These are phyloP conservation scores for Eilema caniola DNA, from an alignment of 2,888 invertebrate species.

Conservation along the genomic window DNA sequence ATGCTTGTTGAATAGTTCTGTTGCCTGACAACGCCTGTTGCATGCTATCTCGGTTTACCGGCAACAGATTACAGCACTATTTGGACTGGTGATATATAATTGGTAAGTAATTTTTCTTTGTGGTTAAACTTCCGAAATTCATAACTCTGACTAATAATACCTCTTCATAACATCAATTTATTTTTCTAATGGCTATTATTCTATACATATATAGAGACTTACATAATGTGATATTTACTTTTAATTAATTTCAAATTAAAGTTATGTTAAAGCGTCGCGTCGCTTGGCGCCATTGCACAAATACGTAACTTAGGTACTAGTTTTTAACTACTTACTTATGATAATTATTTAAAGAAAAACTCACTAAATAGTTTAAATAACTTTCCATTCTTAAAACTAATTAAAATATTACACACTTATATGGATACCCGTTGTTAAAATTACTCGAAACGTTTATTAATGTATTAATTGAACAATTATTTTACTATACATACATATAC, in stretches of 20 bases:
- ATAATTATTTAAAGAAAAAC: not conserved
- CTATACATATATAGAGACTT: too few species aligned
- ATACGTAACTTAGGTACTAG: not conserved
- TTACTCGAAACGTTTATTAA: not conserved
- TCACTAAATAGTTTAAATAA: not conserved
- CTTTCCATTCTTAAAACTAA: not conserved
- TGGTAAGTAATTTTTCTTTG: constrained; percentile 73
- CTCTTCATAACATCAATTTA: not conserved
- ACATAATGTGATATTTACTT: not conserved
- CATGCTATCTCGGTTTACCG: constrained; percentile 52
- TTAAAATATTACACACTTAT: not conserved
- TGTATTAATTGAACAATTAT: not conserved
- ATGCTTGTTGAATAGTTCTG: constrained; percentile 68
- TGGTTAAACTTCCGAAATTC: constrained; percentile 39
- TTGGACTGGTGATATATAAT: constrained; percentile 58
- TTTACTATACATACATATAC: not conserved
- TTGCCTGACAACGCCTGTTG: constrained; percentile 69
- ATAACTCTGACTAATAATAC: not conserved
- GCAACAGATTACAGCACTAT: constrained; percentile 54
- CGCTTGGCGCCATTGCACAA: not conserved
- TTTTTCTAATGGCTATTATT: too few species aligned
- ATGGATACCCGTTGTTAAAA: not conserved
- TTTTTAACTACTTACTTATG: not conserved
- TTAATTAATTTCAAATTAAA: not conserved
- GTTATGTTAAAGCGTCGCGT: not conserved